Evolutionary conservation across 1,140 invertebrate genomes (phyloP), one percentile per base, ranked within the genome.

Genomic region (Phortica variegata): DNA sequence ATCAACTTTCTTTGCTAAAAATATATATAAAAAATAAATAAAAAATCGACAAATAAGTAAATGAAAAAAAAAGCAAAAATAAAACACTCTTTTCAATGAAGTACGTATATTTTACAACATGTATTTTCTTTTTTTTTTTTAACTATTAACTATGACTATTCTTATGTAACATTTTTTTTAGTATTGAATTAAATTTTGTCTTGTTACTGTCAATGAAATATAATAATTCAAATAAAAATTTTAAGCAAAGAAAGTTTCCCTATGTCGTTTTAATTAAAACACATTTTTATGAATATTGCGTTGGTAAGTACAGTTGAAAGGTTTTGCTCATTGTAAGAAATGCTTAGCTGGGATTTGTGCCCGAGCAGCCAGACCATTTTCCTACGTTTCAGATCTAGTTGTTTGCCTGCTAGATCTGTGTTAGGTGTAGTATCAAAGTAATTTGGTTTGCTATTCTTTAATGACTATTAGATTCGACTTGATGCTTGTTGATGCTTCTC

Each of bases 161-260:
- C 32, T 44, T 55, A 49, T 38, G 49, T 48, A 43, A 56, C 26
- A 39, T 56, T 45, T 57, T 58, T 56, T 43, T 26, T 23, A 38
- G 36, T 31, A 47, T 29, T 17, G 19, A 44, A 46, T 54, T 36
- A 52, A 66, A 60, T 69, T 65, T 58, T 63, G 68, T 68, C 63
- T 68, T 68, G 63, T 68, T 68, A 68, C 57, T 68, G 60, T 63
- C 63, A 68, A 51, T 60, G 68, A 68, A 69, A 68, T 68, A 60
- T 69, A 60, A 69, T 68, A 68, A 60, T 68, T 68, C 65, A 68
- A 68, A 68, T 68, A 68, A 68, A 68, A 57, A 68, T 68, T 69
- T 69, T 58, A 68, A 68, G 10, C 23, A 26, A 26, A 26, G 10
- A 26, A 26, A 26, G n/a, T n/a, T n/a, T n/a, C n/a, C n/a, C n/a